Evolutionary conservation across 2,888 invertebrate species (phyloP).

Genomic region (Mallateleia sp.): DNA sequence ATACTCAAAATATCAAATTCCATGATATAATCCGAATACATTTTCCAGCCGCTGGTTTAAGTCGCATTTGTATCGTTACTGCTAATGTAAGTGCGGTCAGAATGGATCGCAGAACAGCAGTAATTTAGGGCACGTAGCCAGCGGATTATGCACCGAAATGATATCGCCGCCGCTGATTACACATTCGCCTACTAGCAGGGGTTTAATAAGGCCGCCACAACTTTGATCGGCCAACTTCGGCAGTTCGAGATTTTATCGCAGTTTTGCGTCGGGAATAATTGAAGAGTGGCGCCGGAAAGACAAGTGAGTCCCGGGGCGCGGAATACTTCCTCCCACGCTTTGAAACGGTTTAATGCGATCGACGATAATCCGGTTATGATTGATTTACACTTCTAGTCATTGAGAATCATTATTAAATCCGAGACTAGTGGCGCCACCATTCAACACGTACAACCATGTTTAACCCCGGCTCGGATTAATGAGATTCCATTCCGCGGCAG

Average conservation of each 20-base stretch:
- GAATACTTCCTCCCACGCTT: constrained; percentile 47
- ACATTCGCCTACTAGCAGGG: constrained; percentile 45
- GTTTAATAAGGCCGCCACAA: constrained; percentile 37
- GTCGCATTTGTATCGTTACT: constrained; percentile 58
- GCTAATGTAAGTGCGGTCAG: constrained; percentile 55
- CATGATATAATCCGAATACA: constrained; percentile 49
- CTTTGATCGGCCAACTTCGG: constrained; percentile 22
- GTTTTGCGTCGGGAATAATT: constrained; percentile 37
- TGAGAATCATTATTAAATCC: constrained; percentile 25
- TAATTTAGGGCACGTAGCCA: constrained; percentile 56
- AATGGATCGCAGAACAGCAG: constrained; percentile 52
- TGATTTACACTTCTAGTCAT: constrained; percentile 58
- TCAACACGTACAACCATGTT: neutral
- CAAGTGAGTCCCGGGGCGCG: neutral
- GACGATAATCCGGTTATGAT: constrained; percentile 55
- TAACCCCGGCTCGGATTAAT: constrained; percentile 4
- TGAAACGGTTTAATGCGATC: constrained; percentile 7
- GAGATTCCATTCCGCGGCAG: neutral
- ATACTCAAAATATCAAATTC: constrained; percentile 40
- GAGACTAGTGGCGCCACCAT: neutral
- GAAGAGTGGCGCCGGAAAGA: constrained; percentile 35
- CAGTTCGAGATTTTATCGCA: constrained; percentile 34
- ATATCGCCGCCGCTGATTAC: constrained; percentile 52
- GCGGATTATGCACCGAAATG: constrained; percentile 62
- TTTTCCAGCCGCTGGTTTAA: constrained; percentile 54